Conservation (phyloP, 92 coral and sea anemone genomes). For the Phymanthus crucifer region DNA sequence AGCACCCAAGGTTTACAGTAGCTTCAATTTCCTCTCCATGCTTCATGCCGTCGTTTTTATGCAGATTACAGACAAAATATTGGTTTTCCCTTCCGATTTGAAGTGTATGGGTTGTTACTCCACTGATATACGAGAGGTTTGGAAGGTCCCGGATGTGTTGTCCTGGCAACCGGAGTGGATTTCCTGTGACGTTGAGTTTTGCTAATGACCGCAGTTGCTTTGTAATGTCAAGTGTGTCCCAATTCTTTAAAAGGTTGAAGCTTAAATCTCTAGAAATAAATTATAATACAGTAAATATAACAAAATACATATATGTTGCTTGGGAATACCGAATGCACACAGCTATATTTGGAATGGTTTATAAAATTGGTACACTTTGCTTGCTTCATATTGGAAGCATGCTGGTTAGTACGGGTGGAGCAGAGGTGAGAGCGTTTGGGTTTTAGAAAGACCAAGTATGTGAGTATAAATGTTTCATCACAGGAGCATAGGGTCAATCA, state of each 20-base stretch:
- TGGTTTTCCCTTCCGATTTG: background rate
- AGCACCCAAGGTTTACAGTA: background rate
- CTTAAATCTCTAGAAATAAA: background rate
- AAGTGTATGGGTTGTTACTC: background rate
- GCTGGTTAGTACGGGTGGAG: no score
- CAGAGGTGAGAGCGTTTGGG: no score
- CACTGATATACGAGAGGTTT: background rate
- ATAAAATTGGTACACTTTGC: no score
- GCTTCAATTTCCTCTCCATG: background rate
- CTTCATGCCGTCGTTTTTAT: background rate
- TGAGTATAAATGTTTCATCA: no score
- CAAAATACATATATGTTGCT: no score
- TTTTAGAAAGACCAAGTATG: no score
- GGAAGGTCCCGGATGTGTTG: slow-evolving; percentile 4
- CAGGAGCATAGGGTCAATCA: no score
- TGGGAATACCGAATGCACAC: no score
- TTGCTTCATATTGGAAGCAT: no score
- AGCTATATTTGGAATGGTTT: no score
- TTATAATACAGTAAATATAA: no score
- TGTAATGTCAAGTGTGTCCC: background rate
- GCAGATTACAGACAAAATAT: background rate
- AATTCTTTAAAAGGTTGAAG: background rate
- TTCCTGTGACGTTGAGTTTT: slow-evolving; percentile 4
- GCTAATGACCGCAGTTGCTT: background rate
- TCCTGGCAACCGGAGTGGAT: background rate